These are phyloP conservation scores for Meloidogyne floridensis DNA, from an alignment of 1,140 invertebrate genomes.

Conservation along the genomic window DNA sequence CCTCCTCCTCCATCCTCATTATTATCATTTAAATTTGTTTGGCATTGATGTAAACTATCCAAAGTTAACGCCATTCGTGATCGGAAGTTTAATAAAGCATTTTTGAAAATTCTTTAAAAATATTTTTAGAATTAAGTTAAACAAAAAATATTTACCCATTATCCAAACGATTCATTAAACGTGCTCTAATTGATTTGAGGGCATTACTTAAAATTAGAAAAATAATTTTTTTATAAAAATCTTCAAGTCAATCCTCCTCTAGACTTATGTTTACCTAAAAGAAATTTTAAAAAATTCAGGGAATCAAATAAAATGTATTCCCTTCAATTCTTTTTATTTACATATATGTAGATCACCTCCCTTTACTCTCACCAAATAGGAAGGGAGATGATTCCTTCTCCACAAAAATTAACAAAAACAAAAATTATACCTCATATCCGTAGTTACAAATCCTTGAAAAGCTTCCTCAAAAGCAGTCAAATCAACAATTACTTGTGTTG, in stretches of 20 bases:
- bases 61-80: conserved; percentile 25
- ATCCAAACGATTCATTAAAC: conserved; percentile 40
- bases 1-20: too few relatives aligned
- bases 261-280: too few relatives aligned
- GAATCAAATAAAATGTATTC: too few relatives aligned
- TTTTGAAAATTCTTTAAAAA: conserved; percentile 27
- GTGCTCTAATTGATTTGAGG: conserved; percentile 39
- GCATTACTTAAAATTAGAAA: conserved; percentile 29
- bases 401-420: too few relatives aligned
- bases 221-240: conserved; percentile 4
- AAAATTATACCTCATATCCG: conserved; percentile 33
- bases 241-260: too few relatives aligned
- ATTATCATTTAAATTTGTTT: neutral
- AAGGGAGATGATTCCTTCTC: too few relatives aligned
- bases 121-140: too few relatives aligned
- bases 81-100: conserved; percentile 25
- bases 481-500: conserved; percentile 57
- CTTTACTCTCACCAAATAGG: too few relatives aligned
- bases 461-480: conserved; percentile 58
- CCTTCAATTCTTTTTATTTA: too few relatives aligned
- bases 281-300: too few relatives aligned
- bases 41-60: conserved; percentile 22
- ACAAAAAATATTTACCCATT: conserved; percentile 31
- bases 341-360: too few relatives aligned
- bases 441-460: conserved; percentile 46